Percentiles rank a stretch among this genome's conserved stretches.
These are phyloP conservation scores for Asteroscopus sphinx DNA, from an alignment of 2,888 invertebrate genomes.

Conservation along the genomic window DNA sequence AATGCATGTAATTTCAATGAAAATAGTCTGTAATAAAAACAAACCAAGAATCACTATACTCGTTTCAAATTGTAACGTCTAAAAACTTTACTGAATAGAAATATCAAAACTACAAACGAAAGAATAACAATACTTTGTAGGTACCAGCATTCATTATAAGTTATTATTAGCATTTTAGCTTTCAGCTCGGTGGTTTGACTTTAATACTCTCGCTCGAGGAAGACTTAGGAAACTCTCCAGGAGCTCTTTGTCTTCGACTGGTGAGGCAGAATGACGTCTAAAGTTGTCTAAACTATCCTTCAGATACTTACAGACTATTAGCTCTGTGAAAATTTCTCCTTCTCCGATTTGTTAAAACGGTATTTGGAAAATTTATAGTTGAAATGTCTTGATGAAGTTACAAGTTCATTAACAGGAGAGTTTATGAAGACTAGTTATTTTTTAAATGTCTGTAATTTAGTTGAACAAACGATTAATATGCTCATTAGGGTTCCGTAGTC, in stretches of 20 bases:
- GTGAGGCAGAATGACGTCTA: constrained; percentile 62
- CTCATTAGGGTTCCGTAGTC: no score
- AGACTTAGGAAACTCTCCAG: constrained; percentile 71
- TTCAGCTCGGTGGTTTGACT: constrained; percentile 66
- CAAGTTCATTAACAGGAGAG: neutral
- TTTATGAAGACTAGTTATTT: neutral
- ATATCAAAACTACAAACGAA: constrained; percentile 24
- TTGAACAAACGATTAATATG: neutral
- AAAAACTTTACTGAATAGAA: constrained; percentile 41
- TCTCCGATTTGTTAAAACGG: neutral
- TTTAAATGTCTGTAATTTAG: neutral
- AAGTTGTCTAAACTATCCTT: constrained; percentile 46
- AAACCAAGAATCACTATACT: constrained; percentile 10
- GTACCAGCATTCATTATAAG: constrained; percentile 61
- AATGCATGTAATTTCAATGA: no score
- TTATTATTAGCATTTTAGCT: constrained; percentile 72
- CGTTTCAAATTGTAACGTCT: constrained; percentile 38
- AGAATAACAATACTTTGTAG: constrained; percentile 50
- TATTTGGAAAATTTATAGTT: neutral
- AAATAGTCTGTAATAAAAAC: neutral
- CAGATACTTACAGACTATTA: constrained; percentile 36
- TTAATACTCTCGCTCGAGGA: constrained; percentile 67
- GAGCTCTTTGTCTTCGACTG: constrained; percentile 69
- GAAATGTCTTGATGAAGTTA: neutral
- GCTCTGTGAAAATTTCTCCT: constrained; percentile 4